Evolutionary conservation across 2,888 invertebrate genomes (phyloP), one percentile per base, ranked within the genome.

Genomic region (Tenthredo notha): DNA sequence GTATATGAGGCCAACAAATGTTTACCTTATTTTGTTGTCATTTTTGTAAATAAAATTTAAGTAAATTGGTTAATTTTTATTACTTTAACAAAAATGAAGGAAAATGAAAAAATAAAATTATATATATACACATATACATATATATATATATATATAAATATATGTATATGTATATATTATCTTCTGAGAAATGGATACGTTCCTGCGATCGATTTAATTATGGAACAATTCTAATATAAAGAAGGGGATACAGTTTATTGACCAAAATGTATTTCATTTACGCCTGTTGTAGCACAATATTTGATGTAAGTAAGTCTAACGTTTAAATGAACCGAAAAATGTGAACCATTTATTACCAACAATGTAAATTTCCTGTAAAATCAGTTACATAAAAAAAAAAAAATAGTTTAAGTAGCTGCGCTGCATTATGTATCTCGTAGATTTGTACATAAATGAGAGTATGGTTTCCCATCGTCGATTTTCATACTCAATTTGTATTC

Each of bases 301-400:
- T 90, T 88, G 67, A 84, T 84, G 43, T 84, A 72, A 84, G 43
- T 84, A 72, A 84, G 70, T 40, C 67, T 84, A 54, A 84, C 25
- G 33, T 67, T 67, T 84, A 70, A 84, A 67, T 84, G 70, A 70
- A 21, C 72, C 25, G 25, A 50, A 43, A 47, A 70, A 58, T 37
- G 43, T 7, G 29, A 83, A 83, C 67, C 65, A 67, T 83, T 67
- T 50, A 67, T 65, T 29, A 43, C 47, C 58, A 85, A 84, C 65
- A 87, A 87, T 91, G 92, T 92, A 92, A 89, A 92, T 92, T 92
- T 89, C 90, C 89, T 92, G 92, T 92, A 92, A 92, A 92, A 91
- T 92, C 88, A 88, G 88, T 89, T 90, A 90, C 88, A 87, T 86
- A 77, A 18, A 75, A 33, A 33, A 4, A 33, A 33, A 33, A 33